phyloP scores from a whole-genome alignment of 2,888 invertebrate genomes.

The Sinotaia quadrata region DNA sequence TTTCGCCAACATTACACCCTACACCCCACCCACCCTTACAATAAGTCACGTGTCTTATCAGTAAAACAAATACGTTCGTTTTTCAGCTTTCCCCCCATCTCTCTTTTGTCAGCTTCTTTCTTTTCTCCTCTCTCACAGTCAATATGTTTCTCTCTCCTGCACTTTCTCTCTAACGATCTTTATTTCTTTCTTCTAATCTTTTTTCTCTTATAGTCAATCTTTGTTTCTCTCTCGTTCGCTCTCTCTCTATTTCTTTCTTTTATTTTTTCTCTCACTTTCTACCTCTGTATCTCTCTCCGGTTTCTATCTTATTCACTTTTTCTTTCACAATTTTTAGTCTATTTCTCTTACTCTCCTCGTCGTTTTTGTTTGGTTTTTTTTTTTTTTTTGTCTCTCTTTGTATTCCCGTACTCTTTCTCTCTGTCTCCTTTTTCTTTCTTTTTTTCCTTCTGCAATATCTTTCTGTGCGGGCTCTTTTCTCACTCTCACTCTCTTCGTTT shows the following conservation, averaged over 20 bases:
- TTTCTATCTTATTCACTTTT: too few species aligned
- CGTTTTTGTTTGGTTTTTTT: not conserved
- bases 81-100: not conserved
- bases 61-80: too few species aligned
- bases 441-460: constrained; percentile 2
- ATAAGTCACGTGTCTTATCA: too few species aligned
- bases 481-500: not conserved
- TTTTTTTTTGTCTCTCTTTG: not conserved
- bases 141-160: not conserved
- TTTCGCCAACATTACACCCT: too few species aligned
- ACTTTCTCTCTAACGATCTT: not conserved
- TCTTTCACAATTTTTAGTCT: not conserved
- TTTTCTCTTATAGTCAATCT: not conserved
- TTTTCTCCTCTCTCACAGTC: not conserved
- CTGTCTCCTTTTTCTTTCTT: not conserved
- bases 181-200: too few species aligned
- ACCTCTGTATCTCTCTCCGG: too few species aligned
- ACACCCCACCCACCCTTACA: too few species aligned
- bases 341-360: not conserved
- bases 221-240: not conserved
- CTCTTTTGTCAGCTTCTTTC: not conserved
- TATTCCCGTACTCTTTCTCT: not conserved
- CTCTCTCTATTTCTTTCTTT: not conserved
- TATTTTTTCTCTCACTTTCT: not conserved
- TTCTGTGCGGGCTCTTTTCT: not conserved